Conservation (phyloP, 2,113 vertebrate genomes). For the Struthio camelus region DNA sequence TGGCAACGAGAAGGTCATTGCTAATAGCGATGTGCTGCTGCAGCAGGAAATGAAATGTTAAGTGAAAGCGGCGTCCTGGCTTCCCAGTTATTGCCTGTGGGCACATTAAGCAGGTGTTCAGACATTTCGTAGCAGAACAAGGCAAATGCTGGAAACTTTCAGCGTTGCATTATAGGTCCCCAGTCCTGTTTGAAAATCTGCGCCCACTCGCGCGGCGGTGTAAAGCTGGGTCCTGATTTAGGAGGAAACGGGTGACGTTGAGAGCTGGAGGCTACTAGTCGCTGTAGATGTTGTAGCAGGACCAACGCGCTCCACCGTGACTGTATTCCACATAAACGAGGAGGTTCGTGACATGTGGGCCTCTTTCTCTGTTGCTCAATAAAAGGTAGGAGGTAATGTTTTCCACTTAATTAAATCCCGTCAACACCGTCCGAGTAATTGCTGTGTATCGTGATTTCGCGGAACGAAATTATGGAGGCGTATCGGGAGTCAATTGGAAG, state of each 20-base stretch:
- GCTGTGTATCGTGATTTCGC: not conserved
- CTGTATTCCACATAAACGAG: not conserved
- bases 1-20: constrained; percentile 58
- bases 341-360: not conserved
- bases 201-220: not conserved
- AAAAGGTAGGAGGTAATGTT: fast-evolving
- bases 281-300: not conserved
- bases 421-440: not conserved
- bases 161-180: not conserved
- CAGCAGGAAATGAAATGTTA: constrained; percentile 57
- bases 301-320: not conserved
- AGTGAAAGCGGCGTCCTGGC: not conserved
- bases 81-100: constrained; percentile 71
- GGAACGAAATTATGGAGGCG: not conserved
- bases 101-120: constrained; percentile 77
- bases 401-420: not conserved
- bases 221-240: not conserved
- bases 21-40: constrained; percentile 40
- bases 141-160: constrained; percentile 22
- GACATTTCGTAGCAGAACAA: constrained; percentile 45
- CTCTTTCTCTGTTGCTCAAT: fast-evolving
- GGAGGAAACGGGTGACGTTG: not conserved
- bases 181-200: not conserved
- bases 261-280: not conserved
- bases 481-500: not conserved